These are phyloP conservation scores for Clanis bilineata DNA, from an alignment of 2,888 invertebrate species.

Conservation along the genomic window DNA sequence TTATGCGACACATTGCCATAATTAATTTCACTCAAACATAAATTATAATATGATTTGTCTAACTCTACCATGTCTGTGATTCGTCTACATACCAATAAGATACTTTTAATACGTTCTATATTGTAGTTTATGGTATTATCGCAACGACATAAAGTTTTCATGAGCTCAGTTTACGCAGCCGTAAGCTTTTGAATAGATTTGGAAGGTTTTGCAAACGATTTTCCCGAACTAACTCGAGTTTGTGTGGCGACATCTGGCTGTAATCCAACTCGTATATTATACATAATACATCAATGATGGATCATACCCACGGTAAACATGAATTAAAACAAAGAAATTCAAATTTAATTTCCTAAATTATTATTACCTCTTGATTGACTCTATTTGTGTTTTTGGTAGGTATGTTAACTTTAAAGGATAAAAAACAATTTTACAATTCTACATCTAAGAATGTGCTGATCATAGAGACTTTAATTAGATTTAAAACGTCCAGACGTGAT, in stretches of 20 bases:
- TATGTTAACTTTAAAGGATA: no score
- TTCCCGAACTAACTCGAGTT: slow-evolving; percentile 42
- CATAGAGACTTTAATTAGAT: no score
- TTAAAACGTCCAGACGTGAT: no score
- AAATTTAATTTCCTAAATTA: not conserved
- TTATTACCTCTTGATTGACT: not conserved
- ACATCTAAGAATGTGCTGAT: no score
- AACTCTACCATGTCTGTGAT: no score
- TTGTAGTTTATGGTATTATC: not conserved
- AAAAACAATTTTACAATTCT: no score
- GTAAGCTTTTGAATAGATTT: slow-evolving; percentile 43
- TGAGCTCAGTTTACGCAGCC: slow-evolving; percentile 35
- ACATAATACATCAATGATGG: slow-evolving; percentile 56
- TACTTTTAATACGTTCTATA: not conserved
- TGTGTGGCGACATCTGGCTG: slow-evolving; percentile 39
- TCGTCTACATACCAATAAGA: no score
- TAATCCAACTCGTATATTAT: slow-evolving; percentile 53
- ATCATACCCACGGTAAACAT: slow-evolving; percentile 33
- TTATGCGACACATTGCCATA: no score
- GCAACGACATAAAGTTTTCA: slow-evolving; percentile 21
- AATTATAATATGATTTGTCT: no score
- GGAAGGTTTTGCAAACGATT: slow-evolving; percentile 36
- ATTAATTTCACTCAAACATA: no score
- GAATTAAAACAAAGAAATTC: not conserved
- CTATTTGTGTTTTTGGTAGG: no score